These are phyloP conservation scores for Willisornis vidua DNA, from an alignment of 2,113 vertebrate species.

Conservation along the genomic window DNA sequence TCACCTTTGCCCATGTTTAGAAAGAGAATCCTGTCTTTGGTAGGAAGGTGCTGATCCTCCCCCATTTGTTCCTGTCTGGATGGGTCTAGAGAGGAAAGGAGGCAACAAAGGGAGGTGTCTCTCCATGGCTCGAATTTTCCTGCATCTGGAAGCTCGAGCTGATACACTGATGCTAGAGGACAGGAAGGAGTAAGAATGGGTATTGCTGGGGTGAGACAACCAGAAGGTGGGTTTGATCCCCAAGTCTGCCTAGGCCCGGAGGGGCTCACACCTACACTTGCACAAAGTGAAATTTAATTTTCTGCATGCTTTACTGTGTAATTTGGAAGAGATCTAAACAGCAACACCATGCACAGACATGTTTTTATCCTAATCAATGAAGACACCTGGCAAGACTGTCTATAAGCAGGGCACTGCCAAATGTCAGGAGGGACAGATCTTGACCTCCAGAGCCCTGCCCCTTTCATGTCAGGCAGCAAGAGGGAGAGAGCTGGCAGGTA, in stretches of 20 bases:
- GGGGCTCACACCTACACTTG: background rate
- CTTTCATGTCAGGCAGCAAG: accelerated
- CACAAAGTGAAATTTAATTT: background rate
- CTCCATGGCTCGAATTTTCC: background rate
- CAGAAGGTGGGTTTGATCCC: background rate
- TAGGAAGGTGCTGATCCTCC: background rate
- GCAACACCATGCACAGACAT: background rate
- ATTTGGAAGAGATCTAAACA: background rate
- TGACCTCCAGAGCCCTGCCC: background rate
- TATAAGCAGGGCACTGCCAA: background rate
- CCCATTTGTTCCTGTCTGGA: background rate
- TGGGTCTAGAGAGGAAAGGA: background rate
- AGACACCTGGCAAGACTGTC: background rate
- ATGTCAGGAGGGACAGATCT: background rate
- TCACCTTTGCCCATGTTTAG: background rate
- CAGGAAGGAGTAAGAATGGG: background rate
- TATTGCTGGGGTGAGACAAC: background rate
- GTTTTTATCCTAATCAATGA: background rate
- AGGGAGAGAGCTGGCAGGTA: background rate
- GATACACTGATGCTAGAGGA: background rate
- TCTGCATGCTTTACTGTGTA: background rate
- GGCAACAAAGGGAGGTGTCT: background rate
- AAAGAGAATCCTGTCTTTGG: background rate
- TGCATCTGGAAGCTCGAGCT: background rate
- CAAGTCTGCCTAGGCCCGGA: background rate